phyloP scores from a whole-genome alignment of 2,113 vertebrate species.

The Onychostoma macrolepis region DNA sequence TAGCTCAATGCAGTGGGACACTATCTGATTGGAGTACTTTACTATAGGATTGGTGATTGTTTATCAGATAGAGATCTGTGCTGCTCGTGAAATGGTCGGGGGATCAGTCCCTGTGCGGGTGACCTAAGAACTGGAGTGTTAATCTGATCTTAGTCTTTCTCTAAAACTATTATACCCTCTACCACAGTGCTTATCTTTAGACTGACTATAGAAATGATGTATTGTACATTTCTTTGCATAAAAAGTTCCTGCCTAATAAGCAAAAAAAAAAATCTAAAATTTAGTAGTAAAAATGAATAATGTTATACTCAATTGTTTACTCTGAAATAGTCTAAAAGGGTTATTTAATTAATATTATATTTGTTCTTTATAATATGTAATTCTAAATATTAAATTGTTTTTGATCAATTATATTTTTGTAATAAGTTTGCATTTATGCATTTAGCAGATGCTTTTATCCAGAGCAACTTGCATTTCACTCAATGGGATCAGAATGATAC shows the following conservation, averaged over 20 bases:
- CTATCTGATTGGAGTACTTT: not conserved
- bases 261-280: too few species aligned
- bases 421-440: too few species aligned
- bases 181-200: not conserved
- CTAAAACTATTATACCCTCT: not conserved
- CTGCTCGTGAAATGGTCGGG: not conserved
- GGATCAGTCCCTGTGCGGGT: not conserved
- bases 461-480: too few species aligned
- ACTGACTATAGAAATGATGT: not conserved
- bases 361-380: too few species aligned
- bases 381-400: too few species aligned
- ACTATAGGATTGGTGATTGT: not conserved
- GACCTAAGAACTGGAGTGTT: not conserved
- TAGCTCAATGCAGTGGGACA: not conserved
- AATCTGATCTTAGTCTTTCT: not conserved
- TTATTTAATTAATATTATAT: too few species aligned
- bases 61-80: not conserved
- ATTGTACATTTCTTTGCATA: not conserved
- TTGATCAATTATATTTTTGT: too few species aligned
- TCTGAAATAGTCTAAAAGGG: too few species aligned
- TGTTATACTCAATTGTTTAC: too few species aligned
- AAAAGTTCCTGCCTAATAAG: not conserved
- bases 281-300: too few species aligned
- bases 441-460: too few species aligned
- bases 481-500: too few species aligned